phyloP scores from a whole-genome alignment of 1,140 invertebrate species.

The Marisa cornuarietis region DNA sequence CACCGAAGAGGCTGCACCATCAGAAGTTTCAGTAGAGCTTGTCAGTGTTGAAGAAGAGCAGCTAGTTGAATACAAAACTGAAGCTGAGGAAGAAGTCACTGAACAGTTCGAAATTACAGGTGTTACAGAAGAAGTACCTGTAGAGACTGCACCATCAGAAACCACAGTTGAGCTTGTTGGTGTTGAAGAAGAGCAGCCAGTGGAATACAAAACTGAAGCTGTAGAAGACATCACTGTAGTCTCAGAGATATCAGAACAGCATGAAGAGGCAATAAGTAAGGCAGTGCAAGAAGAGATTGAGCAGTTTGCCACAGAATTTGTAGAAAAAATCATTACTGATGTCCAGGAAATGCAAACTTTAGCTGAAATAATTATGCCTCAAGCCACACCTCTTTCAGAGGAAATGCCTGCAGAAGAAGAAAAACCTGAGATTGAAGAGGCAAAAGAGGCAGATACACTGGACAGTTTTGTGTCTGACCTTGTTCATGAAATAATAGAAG shows the following conservation, averaged over 20 bases:
- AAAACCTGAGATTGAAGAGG: constrained; percentile 31
- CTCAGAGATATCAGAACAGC: constrained; percentile 39
- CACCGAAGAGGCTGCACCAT: constrained; percentile 30
- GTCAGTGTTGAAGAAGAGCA: constrained; percentile 28
- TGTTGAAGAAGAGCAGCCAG: constrained; percentile 22
- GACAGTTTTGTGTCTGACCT: constrained; percentile 35
- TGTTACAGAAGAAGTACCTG: constrained; percentile 31
- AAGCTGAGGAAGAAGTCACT: constrained; percentile 30
- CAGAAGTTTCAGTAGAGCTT: constrained; percentile 40
- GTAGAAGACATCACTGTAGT: constrained; percentile 24
- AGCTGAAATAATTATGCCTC: constrained; percentile 28
- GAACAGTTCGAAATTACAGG: constrained; percentile 40
- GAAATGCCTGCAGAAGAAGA: constrained; percentile 24
- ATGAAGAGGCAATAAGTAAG: constrained; percentile 24
- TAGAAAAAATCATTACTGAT: constrained; percentile 34
- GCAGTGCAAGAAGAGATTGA: constrained; percentile 27
- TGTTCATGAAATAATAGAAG: constrained; percentile 34
- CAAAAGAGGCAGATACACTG: constrained; percentile 34
- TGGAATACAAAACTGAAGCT: constrained; percentile 24
- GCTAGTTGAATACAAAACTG: constrained; percentile 34
- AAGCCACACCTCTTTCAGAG: constrained; percentile 18
- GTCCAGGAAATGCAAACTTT: constrained; percentile 28
- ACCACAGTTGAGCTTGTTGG: constrained; percentile 20
- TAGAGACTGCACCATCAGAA: constrained; percentile 27
- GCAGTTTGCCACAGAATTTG: constrained; percentile 35